Conservation (phyloP, 2,888 invertebrate genomes). For the Theristus sp. region DNA sequence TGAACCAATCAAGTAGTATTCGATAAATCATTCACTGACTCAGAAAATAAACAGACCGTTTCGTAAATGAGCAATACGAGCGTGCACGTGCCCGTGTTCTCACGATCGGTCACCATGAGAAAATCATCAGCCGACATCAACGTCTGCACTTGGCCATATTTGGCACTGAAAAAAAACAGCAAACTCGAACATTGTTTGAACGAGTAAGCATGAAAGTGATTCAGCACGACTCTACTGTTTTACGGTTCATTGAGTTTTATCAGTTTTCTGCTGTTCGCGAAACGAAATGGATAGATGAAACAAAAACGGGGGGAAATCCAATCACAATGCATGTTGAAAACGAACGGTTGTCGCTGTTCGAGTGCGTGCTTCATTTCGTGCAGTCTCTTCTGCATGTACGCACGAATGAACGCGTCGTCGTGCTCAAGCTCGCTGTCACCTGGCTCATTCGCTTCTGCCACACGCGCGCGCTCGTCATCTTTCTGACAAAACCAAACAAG, state of each 20-base stretch:
- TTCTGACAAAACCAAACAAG: constrained; percentile 20
- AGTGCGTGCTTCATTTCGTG: not conserved
- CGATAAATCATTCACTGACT: too few relatives aligned
- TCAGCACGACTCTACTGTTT: too few relatives aligned
- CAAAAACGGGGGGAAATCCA: too few relatives aligned
- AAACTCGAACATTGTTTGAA: too few relatives aligned
- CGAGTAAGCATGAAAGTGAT: too few relatives aligned
- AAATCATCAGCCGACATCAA: not conserved
- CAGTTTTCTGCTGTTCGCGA: too few relatives aligned
- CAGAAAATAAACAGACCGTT: constrained; percentile 35
- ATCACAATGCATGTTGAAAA: too few relatives aligned
- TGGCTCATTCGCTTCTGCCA: not conserved
- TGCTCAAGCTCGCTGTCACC: not conserved
- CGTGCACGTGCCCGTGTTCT: constrained; percentile 39
- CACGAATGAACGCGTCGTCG: not conserved
- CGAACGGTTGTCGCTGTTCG: too few relatives aligned
- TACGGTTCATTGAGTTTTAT: too few relatives aligned
- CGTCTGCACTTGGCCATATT: not conserved
- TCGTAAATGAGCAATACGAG: constrained; percentile 76
- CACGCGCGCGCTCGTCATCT: constrained; percentile 51
- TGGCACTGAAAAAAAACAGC: too few relatives aligned
- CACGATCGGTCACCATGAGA: not conserved
- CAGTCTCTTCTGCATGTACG: not conserved
- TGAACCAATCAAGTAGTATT: too few relatives aligned
- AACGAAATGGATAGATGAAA: too few relatives aligned